Evolutionary conservation across 2,888 invertebrate genomes (phyloP).

Genomic region (Oscheius sp.): DNA sequence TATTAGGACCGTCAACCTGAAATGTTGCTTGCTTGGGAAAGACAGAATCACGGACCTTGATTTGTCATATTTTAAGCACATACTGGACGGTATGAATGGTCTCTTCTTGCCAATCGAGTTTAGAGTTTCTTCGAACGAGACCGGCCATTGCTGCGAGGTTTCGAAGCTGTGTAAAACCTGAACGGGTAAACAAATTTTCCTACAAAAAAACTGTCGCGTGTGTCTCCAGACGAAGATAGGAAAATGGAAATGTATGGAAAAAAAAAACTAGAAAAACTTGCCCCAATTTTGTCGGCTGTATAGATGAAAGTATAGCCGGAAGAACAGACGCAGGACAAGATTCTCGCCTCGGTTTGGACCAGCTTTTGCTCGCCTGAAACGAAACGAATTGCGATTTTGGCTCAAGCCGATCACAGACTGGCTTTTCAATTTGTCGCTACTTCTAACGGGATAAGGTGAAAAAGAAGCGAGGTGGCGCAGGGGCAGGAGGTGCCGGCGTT

Average conservation of each 20-base stretch:
- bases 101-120: slow-evolving; percentile 16
- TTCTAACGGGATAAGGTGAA: too few relatives aligned
- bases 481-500: too few relatives aligned
- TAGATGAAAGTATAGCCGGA: slow-evolving; percentile 6
- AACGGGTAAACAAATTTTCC: neutral
- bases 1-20: slow-evolving; percentile 13
- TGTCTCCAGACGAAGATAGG: too few relatives aligned
- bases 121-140: neutral
- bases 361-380: slow-evolving; percentile 3
- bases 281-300: slow-evolving; percentile 5
- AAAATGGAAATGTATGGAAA: neutral
- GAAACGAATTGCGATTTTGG: too few relatives aligned
- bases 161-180: slow-evolving; percentile 1
- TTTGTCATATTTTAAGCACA: neutral
- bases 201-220: too few relatives aligned
- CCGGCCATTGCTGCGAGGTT: neutral
- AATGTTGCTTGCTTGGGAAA: neutral
- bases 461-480: too few relatives aligned
- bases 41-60: neutral
- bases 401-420: too few relatives aligned
- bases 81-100: slow-evolving; percentile 14
- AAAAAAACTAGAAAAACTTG: neutral
- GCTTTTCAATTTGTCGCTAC: too few relatives aligned
- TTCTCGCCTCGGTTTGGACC: neutral
- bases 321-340: slow-evolving; percentile 2